Base-by-base conservation (phyloP, 2,797 vertebrate species). In the Semotilus atromaculatus region DNA sequence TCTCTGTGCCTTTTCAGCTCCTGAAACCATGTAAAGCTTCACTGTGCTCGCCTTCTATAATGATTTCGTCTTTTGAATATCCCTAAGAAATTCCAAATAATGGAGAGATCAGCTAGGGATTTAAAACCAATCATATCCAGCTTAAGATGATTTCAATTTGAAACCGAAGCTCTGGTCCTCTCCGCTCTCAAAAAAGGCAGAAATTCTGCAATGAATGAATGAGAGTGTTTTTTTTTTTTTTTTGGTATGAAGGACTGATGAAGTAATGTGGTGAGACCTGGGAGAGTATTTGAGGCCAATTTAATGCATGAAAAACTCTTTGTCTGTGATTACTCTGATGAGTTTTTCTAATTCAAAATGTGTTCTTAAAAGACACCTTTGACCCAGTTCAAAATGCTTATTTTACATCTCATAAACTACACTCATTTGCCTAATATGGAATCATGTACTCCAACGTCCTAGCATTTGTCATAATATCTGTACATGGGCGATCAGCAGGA, bases 61-160 rank as follows among this genome's bases (percentile, higher is more conserved):
- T 89, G 84, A 88, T 83, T 86, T 83, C 29, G 76, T 70, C 73
- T 62, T 84, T 73, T 85, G 75, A 88, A 80, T 70, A 89, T 88
- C 89, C 80, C 66, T 83, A 40, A 40, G 80, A 90, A 88, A 89
- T 80, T 85, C 86, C 81, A 62, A 80, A 86, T 85, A 90, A 91
- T 87, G 64, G 84, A 91, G 78, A 84, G 79, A 88, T 89, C 84
- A 78, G 66, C 68, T 78, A 55, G 85, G 86, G 81, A 90, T 89
- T 89, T 89, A 82, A 86, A 91, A 87, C 84, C 86, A 88, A 88
- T 90, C 80, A 85, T 86, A 81, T 87, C 84, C 51, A 73, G 80
- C 31, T 84, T 89, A 82, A 86, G 71, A 89, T 88, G 31, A 87
- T 88, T 90, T 89, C 85, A 85, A 70, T 88, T 86, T 75, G 66